phyloP scores from a whole-genome alignment of 2,113 vertebrate species.

The Bubo blakistoni region DNA sequence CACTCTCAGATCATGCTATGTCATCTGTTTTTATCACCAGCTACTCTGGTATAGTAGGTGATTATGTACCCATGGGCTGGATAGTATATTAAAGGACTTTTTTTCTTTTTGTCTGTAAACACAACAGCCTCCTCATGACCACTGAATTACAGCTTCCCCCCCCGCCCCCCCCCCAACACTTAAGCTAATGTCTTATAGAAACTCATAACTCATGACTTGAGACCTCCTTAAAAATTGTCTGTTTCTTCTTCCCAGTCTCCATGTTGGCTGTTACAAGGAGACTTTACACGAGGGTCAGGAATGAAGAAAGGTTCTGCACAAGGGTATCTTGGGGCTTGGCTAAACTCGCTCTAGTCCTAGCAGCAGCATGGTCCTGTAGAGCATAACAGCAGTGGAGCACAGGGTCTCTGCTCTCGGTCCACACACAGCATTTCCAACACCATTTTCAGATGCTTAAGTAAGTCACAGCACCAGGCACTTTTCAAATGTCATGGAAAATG shows the following conservation, averaged over 20 bases:
- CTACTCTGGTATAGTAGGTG: not conserved
- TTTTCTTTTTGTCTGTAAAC: not conserved
- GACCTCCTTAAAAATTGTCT: not conserved
- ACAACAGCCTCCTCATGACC: not conserved
- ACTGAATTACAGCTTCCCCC: not conserved
- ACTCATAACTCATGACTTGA: not conserved
- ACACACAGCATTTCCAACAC: not conserved
- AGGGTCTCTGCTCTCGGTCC: not conserved
- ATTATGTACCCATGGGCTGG: not conserved
- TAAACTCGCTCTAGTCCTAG: not conserved
- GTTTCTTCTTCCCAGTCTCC: not conserved
- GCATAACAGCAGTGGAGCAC: not conserved
- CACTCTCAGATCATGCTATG: not conserved
- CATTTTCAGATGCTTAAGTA: not conserved
- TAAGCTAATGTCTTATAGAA: not conserved
- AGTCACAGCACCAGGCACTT: not conserved
- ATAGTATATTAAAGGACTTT: not conserved
- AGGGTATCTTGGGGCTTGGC: not conserved
- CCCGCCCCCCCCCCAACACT: accelerated
- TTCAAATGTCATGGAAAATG: not conserved
- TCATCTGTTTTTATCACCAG: not conserved
- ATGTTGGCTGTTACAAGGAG: not conserved
- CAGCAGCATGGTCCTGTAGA: not conserved
- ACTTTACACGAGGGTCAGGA: not conserved
- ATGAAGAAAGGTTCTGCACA: not conserved